These are phyloP conservation scores for Drosophila nannoptera DNA, from an alignment of 1,140 invertebrate species.

Conservation along the genomic window DNA sequence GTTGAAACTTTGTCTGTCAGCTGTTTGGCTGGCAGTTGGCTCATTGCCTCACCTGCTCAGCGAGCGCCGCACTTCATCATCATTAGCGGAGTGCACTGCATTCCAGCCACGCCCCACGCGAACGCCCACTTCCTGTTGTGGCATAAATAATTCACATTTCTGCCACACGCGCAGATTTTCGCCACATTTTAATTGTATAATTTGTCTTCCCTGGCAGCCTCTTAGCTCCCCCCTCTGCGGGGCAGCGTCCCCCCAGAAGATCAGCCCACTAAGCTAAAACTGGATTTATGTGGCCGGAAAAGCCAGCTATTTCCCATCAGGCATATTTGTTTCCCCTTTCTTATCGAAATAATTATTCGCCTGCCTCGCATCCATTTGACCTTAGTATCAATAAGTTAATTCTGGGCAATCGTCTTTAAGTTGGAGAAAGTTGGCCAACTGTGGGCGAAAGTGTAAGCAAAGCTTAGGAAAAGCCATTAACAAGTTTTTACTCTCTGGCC, in stretches of 20 bases:
- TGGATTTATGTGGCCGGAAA: constrained; percentile 19
- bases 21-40: constrained; percentile 15
- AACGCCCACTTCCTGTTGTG: constrained; percentile 8
- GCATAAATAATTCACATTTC: constrained; percentile 57
- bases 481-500: constrained; percentile 37
- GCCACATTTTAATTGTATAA: constrained; percentile 62
- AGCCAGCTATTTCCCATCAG: too few relatives aligned
- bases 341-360: too few relatives aligned
- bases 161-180: constrained; percentile 37
- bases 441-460: not conserved
- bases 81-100: constrained; percentile 42
- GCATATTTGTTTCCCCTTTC: too few relatives aligned
- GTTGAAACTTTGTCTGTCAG: constrained; percentile 65
- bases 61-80: constrained; percentile 58
- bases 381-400: not conserved
- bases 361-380: not conserved
- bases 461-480: constrained; percentile 40
- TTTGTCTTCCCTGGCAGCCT: constrained; percentile 45
- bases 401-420: not conserved
- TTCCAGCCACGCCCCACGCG: not conserved
- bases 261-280: constrained; percentile 16
- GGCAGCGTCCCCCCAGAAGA: not conserved
- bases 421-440: too few relatives aligned
- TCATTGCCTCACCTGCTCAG: constrained; percentile 2
- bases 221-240: not conserved